Base-by-base conservation (phyloP, 2,888 invertebrate genomes). In the Mermis nigrescens region DNA sequence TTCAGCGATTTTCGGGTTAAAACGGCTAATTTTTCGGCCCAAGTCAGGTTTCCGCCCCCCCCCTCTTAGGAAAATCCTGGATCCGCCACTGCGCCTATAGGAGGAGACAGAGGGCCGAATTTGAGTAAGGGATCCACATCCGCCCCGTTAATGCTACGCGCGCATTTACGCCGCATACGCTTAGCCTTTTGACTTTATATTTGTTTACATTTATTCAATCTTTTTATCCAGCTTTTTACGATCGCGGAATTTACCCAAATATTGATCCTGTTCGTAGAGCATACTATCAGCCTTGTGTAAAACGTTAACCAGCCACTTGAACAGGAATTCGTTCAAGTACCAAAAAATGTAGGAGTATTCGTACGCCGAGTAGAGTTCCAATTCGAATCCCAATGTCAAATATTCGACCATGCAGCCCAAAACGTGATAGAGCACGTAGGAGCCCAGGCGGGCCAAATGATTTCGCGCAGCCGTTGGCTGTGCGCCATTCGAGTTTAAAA, bases 281-380 rank as follows among this genome's bases (percentile, higher is more conserved):
- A 88, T 82, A 28, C 82, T 83, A 69, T 91, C 90, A 0, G 92
- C 92, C 62, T 91, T 80, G 0, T 85, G 84, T 46, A 94, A 76
- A 0, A 91, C 86, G 0, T 91, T 91, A 1, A 88, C 83, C 62
- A 92, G 77, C 85, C 92, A 94, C 4, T 88, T 88, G 74, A 87
- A 91, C 2, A 94, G 77, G 73, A 90, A 86, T 77, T 94, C 92
- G 74, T 89, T 62, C 52, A 70, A 77, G 76, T 66, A 84, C 90
- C 90, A 91, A 75, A 85, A 95, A 66, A 94, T 85, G 72, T 91
- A 92, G 68, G 90, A 84, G 75, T 87, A 94, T 76, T 98, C 95
- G 73, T 94, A 92, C 28, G 85, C 83, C 61, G 90, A 88, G 76
- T 94, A 95, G 32, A 98, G 77, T 74, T 95, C 92, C 58, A 95